Percentiles rank a stretch among this genome's conserved stretches.
Conservation (phyloP, 2,888 invertebrate genomes). For the Eristalinus sepulchralis region DNA sequence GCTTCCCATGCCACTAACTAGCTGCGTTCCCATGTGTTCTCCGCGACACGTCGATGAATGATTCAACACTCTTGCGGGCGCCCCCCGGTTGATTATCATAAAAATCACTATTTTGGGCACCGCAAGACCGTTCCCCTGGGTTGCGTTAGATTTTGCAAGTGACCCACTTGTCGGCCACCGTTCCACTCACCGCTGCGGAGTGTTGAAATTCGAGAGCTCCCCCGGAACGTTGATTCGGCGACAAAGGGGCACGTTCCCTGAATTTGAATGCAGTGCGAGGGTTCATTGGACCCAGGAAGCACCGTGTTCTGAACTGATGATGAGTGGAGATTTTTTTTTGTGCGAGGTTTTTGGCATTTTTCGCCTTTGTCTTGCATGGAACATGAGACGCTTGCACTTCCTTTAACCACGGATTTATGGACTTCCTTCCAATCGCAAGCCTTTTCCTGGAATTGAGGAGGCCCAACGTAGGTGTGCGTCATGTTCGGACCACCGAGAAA, state of each 20-base stretch:
- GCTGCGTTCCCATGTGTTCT: background rate
- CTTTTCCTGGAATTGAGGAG: background rate
- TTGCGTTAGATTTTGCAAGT: conserved; percentile 35
- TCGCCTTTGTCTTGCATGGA: background rate
- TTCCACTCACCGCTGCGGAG: background rate
- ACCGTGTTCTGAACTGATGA: conserved; percentile 44
- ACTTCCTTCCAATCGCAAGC: conserved; percentile 34
- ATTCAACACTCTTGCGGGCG: conserved; percentile 22
- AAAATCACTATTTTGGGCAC: conserved; percentile 21
- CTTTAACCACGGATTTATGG: conserved; percentile 30
- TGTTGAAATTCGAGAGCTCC: background rate
- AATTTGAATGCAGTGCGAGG: background rate
- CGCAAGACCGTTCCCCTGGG: conserved; percentile 1
- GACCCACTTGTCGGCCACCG: conserved; percentile 17
- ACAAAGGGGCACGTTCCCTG: background rate
- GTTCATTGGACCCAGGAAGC: conserved; percentile 68
- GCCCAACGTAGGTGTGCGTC: conserved; percentile 28
- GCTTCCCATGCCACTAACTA: conserved; percentile 35
- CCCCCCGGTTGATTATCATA: conserved; percentile 21
- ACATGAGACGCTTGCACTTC: conserved; percentile 1
- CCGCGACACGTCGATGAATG: conserved; percentile 27
- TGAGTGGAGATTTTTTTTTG: conserved; percentile 20
- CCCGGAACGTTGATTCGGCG: background rate
- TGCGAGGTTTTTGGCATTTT: background rate
- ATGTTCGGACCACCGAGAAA: conserved; percentile 35